These are phyloP conservation scores for Drosophila teissieri DNA, from an alignment of 1,140 invertebrate species.

Conservation along the genomic window DNA sequence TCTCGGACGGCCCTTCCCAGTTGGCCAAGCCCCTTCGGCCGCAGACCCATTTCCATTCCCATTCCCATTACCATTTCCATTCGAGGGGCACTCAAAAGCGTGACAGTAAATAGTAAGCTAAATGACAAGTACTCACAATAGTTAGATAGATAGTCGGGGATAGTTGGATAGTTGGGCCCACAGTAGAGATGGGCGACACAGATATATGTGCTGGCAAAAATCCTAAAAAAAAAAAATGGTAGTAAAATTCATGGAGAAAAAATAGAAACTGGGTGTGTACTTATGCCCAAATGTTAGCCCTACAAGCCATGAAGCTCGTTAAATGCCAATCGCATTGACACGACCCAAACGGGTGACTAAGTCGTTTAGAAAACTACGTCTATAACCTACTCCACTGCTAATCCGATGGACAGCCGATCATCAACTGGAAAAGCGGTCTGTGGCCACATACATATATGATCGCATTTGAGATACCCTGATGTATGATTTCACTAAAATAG, in stretches of 20 bases:
- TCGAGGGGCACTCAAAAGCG: slow-evolving; percentile 75
- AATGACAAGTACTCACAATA: slow-evolving; percentile 79
- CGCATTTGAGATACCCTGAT: no score
- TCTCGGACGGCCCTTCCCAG: slow-evolving; percentile 47
- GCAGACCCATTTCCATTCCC: slow-evolving; percentile 34
- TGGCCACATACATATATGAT: no score
- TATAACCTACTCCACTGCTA: slow-evolving; percentile 19
- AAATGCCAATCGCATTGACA: slow-evolving; percentile 79
- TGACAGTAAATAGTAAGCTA: slow-evolving; percentile 82
- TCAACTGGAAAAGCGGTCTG: slow-evolving; percentile 31
- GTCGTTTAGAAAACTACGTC: slow-evolving; percentile 27
- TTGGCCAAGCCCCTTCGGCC: slow-evolving; percentile 49
- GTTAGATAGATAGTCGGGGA: slow-evolving; percentile 68
- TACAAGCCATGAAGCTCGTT: slow-evolving; percentile 67
- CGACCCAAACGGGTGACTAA: slow-evolving; percentile 74
- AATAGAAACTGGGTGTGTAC: slow-evolving; percentile 68
- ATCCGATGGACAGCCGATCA: slow-evolving; percentile 38
- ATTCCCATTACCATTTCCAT: slow-evolving; percentile 31
- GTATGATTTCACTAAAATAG: neutral
- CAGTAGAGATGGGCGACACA: slow-evolving; percentile 57
- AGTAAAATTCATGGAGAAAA: slow-evolving; percentile 14
- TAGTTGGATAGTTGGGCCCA: slow-evolving; percentile 52
- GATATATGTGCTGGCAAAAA: slow-evolving; percentile 52
- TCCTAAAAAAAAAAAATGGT: slow-evolving; percentile 6
- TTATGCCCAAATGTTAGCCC: slow-evolving; percentile 78